These are phyloP conservation scores for Barbus barbus DNA, from an alignment of 2,113 vertebrate species.

Conservation along the genomic window DNA sequence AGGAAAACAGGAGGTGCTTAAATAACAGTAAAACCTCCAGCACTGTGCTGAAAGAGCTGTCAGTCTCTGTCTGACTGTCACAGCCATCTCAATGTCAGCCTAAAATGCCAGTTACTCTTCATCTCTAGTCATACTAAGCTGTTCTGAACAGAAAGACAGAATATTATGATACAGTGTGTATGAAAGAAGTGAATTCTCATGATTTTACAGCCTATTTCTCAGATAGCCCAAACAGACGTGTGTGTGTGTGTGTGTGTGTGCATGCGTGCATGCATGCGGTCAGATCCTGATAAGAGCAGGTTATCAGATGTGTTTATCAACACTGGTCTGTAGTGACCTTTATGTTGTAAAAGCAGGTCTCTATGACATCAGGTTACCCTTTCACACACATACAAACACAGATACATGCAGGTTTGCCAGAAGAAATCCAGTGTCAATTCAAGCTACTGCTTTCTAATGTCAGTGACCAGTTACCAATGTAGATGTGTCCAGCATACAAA, in stretches of 20 bases:
- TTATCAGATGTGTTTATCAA: constrained; percentile 17
- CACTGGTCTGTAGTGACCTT: constrained; percentile 18
- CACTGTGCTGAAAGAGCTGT: background rate
- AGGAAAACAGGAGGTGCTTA: background rate
- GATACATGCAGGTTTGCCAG: background rate
- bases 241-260: background rate
- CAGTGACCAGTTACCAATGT: no score
- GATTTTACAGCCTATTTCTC: background rate
- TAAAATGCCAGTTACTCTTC: background rate
- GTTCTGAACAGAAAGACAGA: background rate
- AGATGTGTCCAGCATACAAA: no score
- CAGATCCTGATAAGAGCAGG: background rate
- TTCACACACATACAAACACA: background rate
- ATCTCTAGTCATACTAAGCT: background rate
- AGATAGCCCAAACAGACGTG: background rate
- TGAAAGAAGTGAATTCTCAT: background rate
- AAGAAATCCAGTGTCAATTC: background rate
- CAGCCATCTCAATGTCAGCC: background rate
- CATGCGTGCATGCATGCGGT: background rate
- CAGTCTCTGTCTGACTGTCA: background rate
- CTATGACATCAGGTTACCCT: background rate
- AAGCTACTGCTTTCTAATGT: no score
- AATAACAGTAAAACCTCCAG: background rate
- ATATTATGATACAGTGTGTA: background rate
- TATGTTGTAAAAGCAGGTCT: constrained; percentile 24